phyloP scores from a whole-genome alignment of 2,797 vertebrate species.

The Rhinoraja longicauda region DNA sequence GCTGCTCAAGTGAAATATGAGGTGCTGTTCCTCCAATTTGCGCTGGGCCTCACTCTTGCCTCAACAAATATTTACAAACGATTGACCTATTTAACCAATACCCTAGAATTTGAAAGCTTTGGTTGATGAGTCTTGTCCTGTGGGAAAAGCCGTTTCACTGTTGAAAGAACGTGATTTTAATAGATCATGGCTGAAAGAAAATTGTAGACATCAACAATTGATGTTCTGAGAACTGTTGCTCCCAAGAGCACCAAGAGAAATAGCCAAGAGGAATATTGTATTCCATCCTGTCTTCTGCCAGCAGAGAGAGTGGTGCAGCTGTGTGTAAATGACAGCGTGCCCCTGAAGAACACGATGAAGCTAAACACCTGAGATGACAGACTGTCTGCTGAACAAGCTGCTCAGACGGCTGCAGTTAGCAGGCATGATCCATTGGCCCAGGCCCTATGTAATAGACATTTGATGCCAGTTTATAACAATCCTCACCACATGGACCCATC shows the following conservation, averaged over 20 bases:
- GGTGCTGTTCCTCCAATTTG: no score
- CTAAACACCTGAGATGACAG: background rate
- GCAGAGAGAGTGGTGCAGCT: background rate
- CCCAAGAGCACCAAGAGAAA: background rate
- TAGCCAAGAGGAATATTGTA: background rate
- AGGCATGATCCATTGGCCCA: conserved; percentile 18
- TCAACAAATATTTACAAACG: background rate
- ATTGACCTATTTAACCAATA: background rate
- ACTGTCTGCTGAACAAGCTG: conserved; percentile 9
- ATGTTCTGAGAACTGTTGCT: background rate
- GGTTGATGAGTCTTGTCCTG: background rate
- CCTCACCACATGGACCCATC: background rate
- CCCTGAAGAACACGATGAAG: background rate
- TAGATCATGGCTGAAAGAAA: background rate
- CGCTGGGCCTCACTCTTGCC: no score
- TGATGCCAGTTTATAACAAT: conserved; percentile 1
- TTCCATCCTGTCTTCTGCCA: no score
- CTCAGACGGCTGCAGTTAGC: background rate
- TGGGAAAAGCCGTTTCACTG: background rate
- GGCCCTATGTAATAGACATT: conserved; percentile 10
- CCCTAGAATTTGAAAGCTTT: background rate
- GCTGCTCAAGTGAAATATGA: no score
- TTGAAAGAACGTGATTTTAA: background rate
- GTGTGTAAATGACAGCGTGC: background rate
- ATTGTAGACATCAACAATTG: no score